Base-by-base conservation (phyloP, 2,888 invertebrate species). In the Choreutis nemorana region DNA sequence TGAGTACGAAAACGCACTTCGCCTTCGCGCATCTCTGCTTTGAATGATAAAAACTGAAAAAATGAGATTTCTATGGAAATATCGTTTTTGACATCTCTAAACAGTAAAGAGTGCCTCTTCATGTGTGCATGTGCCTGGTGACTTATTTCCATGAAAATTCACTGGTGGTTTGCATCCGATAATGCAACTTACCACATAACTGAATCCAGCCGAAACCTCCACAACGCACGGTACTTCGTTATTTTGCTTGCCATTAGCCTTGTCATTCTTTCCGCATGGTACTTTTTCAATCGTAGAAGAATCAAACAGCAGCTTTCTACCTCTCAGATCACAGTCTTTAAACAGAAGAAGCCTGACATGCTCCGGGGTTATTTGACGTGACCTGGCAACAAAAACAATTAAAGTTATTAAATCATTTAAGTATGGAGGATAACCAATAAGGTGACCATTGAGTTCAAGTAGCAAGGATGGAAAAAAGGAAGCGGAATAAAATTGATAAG, bases 251-350 rank as follows among this genome's bases (percentile, higher is more conserved):
- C 50, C 41, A 31, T 53, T 54, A 35, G 64, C 61, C 37, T 60
- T 64, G 39, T 68, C 70, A 71, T 75, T 53, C 54, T 73, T 73
- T 20, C 52, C 51, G 2, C 82, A 49, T 35, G 77, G 67, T 29
- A 85, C 71, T 71, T 84, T 84, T 54, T 85, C 81, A 47, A 85
- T 73, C 9, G 87, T 82, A 40, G 85, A 81, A 1, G 94, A 94
- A 65, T 94, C 94, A 59, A 92, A 94, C 30, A 94, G 78, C 20
- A 94, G 73, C 46, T 87, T 87, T 35, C 91, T 81, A 14, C 91
- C 92, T 36, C 87, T 82, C 66, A 87, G 86, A 56, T 94, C 93
- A 62, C 91, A 91, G 78, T 94, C 94, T 55, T 87, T 85, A 70
- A 90, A 93, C 40, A 94, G 80, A 52, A 94, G 81, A 48, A 94